These are phyloP conservation scores for Tetrao urogallus DNA, from an alignment of 2,113 vertebrate species.

Conservation along the genomic window DNA sequence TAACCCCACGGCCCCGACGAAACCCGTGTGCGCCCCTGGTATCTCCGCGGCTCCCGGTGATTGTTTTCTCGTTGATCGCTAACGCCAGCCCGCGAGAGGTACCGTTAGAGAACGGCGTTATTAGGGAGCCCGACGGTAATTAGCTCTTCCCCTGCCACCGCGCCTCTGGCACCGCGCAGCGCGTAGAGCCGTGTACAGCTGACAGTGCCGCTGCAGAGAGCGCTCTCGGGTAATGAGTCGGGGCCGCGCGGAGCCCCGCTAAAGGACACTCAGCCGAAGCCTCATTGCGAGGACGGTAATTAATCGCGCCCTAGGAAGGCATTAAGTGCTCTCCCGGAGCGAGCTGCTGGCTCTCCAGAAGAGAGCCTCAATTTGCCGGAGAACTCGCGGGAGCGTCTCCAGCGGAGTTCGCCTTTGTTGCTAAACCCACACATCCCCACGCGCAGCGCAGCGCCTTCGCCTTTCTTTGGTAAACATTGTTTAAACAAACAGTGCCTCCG, in stretches of 20 bases:
- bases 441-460: background rate
- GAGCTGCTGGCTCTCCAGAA: background rate
- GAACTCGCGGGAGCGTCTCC: slow-evolving; percentile 7
- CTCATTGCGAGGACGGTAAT: slow-evolving; percentile 43
- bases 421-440: background rate
- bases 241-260: slow-evolving; percentile 17
- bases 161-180: background rate
- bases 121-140: slow-evolving; percentile 58
- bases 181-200: slow-evolving; percentile 34
- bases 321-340: background rate
- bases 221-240: slow-evolving; percentile 62
- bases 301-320: slow-evolving; percentile 46
- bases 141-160: slow-evolving; percentile 55
- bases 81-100: slow-evolving; percentile 29
- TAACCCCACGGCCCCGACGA: background rate
- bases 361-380: background rate
- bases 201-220: slow-evolving; percentile 18
- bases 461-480: slow-evolving; percentile 75
- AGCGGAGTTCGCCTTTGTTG: slow-evolving; percentile 50
- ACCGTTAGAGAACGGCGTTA: slow-evolving; percentile 16
- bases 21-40: background rate
- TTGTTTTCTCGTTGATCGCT: slow-evolving; percentile 28
- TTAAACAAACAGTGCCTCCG: slow-evolving; percentile 77
- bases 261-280: slow-evolving; percentile 35
- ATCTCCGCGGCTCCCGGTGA: background rate